phyloP scores from a whole-genome alignment of 2,113 vertebrate species.

The Narcine bancroftii region DNA sequence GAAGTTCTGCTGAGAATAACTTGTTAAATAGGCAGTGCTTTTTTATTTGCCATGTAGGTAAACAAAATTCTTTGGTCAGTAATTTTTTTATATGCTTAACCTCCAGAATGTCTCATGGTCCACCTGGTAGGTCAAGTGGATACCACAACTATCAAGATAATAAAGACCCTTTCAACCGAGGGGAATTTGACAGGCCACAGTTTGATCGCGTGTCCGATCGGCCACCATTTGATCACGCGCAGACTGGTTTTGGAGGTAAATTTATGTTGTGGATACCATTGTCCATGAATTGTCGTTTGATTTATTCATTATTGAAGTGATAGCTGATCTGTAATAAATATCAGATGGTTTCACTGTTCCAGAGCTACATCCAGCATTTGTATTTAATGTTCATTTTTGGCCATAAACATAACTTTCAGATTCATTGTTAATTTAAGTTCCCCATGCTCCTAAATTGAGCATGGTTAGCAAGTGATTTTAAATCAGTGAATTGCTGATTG shows the following conservation, averaged over 20 bases:
- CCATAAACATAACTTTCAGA: not conserved
- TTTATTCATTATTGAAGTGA: not conserved
- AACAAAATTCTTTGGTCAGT: not conserved
- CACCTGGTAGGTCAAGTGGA: constrained; percentile 13
- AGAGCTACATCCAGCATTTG: not conserved
- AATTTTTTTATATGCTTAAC: not conserved
- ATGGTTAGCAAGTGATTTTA: not conserved
- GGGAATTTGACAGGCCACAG: constrained; percentile 72
- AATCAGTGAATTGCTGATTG: not conserved
- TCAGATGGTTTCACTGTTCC: not conserved
- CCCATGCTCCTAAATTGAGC: not conserved
- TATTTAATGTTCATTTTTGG: not conserved
- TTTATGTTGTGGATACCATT: not conserved
- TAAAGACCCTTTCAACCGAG: constrained; percentile 71
- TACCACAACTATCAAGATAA: constrained; percentile 52
- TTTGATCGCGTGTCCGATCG: constrained; percentile 79
- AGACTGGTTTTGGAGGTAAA: constrained; percentile 71
- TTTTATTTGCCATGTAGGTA: not conserved
- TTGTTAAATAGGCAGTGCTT: not conserved
- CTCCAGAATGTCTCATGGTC: not conserved
- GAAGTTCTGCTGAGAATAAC: not conserved
- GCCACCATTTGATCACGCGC: constrained; percentile 64
- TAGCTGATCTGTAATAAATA: not conserved
- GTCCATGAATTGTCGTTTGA: not conserved
- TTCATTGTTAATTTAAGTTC: not conserved